Evolutionary conservation across 2,888 invertebrate species (phyloP).

Genomic region (Lithophane semibrunnea): DNA sequence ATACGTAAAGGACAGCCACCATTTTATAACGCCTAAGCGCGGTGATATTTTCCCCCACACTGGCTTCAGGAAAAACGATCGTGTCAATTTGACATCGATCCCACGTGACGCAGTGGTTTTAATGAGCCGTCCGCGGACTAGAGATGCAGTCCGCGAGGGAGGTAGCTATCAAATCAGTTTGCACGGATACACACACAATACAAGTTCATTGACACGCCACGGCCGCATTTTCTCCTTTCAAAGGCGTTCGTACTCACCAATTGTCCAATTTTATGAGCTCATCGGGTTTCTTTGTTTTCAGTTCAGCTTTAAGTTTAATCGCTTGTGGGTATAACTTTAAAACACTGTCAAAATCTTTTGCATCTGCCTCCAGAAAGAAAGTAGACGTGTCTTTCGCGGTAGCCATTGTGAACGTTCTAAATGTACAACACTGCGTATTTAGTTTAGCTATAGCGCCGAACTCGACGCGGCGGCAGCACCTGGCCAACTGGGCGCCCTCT

Average conservation of each 20-base stretch:
- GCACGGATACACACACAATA: conserved; percentile 91
- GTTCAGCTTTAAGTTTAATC: conserved; percentile 96
- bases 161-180: conserved; percentile 91
- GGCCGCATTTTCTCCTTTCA: conserved; percentile 91
- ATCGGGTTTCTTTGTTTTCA: conserved; percentile 97
- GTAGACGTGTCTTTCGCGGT: conserved; percentile 97
- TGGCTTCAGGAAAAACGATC: conserved; percentile 90
- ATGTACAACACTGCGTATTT: conserved; percentile 90
- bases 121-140: conserved; percentile 92
- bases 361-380: conserved; percentile 97
- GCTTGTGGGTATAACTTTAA: conserved; percentile 97
- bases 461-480: conserved; percentile 91
- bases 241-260: conserved; percentile 94
- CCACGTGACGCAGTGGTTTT: conserved; percentile 94
- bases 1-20: conserved; percentile 88
- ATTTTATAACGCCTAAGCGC: conserved; percentile 91
- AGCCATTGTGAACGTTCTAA: conserved; percentile 93
- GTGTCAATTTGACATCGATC: conserved; percentile 93
- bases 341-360: conserved; percentile 96
- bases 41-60: conserved; percentile 89
- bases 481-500: conserved; percentile 90
- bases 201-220: conserved; percentile 91
- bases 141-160: conserved; percentile 92
- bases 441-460: conserved; percentile 91
- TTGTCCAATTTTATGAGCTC: conserved; percentile 98